A percentile compares a stretch with the other conserved stretches of the same genome.
Conservation (phyloP, 2,113 vertebrate genomes). For the Protobothrops mucrosquamatus region DNA sequence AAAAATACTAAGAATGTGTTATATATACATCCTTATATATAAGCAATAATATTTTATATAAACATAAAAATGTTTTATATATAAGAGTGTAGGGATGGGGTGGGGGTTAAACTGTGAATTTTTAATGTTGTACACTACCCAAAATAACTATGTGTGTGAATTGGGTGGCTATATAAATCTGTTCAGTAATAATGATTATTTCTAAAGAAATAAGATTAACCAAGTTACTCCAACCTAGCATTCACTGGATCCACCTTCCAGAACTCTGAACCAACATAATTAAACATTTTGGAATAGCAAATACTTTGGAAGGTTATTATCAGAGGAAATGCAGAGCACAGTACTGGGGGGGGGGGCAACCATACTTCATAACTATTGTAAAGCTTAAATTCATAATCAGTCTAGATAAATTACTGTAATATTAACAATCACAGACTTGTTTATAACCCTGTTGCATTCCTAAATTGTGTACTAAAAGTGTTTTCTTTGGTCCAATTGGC, state of each 20-base stretch:
- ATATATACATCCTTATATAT: too few species aligned
- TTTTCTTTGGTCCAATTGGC: not conserved
- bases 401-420: not conserved
- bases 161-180: not conserved
- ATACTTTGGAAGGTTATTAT: not conserved
- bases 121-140: not conserved
- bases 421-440: not conserved
- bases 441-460: not conserved
- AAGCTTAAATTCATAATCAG: not conserved
- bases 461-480: not conserved
- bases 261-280: not conserved
- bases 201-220: not conserved
- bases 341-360: not conserved
- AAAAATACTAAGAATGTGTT: not conserved
- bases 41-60: too few species aligned
- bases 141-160: not conserved
- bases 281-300: not conserved
- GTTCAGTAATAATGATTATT: not conserved
- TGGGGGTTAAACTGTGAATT: not conserved
- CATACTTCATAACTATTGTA: not conserved
- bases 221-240: not conserved
- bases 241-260: not conserved
- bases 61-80: not conserved
- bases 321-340: not conserved
- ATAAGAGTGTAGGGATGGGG: not conserved